Evolutionary conservation across 1,140 invertebrate species (phyloP).

Genomic region (Anastrepha obliqua): DNA sequence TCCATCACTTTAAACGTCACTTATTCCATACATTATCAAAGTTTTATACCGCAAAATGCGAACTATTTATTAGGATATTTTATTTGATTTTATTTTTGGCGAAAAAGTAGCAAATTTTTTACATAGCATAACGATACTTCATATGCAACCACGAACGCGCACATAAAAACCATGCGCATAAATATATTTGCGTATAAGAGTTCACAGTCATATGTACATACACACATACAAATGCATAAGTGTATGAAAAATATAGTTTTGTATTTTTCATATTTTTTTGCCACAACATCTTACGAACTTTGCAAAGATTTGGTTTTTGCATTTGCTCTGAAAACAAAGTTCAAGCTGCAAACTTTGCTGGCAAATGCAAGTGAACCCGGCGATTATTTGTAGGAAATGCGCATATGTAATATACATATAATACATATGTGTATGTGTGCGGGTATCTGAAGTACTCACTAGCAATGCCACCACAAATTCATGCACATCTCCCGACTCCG

Average conservation of each 20-base stretch:
- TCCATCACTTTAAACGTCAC: too few species aligned
- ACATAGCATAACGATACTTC: background rate
- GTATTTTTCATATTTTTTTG: background rate
- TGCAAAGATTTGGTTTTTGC: constrained; percentile 15
- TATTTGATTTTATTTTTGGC: background rate
- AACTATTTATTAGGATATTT: background rate
- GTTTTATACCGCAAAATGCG: background rate
- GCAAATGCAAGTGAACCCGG: background rate
- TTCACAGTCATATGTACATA: background rate
- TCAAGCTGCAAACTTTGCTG: constrained; percentile 15
- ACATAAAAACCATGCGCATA: background rate
- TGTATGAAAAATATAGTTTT: background rate
- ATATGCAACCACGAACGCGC: background rate
- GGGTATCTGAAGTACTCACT: too few species aligned
- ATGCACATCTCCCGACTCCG: background rate
- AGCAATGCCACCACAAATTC: background rate
- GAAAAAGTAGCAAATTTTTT: background rate
- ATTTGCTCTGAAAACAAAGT: background rate
- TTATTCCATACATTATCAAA: background rate
- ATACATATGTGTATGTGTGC: background rate
- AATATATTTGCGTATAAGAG: background rate
- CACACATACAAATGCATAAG: too few species aligned
- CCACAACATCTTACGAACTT: constrained; percentile 31
- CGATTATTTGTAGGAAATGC: background rate
- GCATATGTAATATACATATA: background rate